Evolutionary conservation across 2,888 invertebrate species (phyloP).

Genomic region (Drosophila histrio): DNA sequence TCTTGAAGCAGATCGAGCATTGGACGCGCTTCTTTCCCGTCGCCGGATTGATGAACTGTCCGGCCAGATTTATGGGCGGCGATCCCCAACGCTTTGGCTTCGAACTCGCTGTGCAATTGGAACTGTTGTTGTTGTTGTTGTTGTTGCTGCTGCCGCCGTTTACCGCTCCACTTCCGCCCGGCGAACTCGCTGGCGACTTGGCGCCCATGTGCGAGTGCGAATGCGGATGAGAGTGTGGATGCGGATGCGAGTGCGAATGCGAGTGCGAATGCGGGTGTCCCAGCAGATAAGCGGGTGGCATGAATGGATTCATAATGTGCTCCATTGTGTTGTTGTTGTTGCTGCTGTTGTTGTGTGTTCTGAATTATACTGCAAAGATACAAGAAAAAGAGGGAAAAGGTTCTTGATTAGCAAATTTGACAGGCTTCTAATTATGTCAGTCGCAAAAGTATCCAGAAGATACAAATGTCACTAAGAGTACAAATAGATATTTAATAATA

Average conservation of each 20-base stretch:
- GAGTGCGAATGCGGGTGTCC: slow-evolving; percentile 37
- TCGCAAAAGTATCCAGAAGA: background rate
- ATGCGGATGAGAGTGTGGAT: slow-evolving; percentile 30
- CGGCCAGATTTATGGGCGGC: slow-evolving; percentile 93
- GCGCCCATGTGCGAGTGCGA: slow-evolving; percentile 27
- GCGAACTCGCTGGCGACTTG: slow-evolving; percentile 77
- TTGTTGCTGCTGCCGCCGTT: slow-evolving; percentile 11
- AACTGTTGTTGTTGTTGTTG: background rate
- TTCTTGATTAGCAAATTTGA: slow-evolving; percentile 5
- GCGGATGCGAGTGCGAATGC: slow-evolving; percentile 26
- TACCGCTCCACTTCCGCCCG: slow-evolving; percentile 32
- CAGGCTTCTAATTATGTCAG: background rate
- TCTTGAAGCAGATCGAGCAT: slow-evolving; percentile 98
- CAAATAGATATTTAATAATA: background rate
- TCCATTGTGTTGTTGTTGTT: slow-evolving; percentile 68
- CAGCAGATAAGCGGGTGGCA: slow-evolving; percentile 84
- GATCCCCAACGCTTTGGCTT: slow-evolving; percentile 89
- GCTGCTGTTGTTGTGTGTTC: background rate
- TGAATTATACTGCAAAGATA: slow-evolving; percentile 31
- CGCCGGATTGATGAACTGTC: slow-evolving; percentile 95
- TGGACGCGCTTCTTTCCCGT: slow-evolving; percentile 98
- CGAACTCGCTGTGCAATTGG: slow-evolving; percentile 43
- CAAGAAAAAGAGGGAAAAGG: slow-evolving; percentile 20
- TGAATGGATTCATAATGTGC: slow-evolving; percentile 82
- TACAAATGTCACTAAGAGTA: background rate